phyloP scores from a whole-genome alignment of 2,797 vertebrate genomes.

The Lateolabrax maculatus region DNA sequence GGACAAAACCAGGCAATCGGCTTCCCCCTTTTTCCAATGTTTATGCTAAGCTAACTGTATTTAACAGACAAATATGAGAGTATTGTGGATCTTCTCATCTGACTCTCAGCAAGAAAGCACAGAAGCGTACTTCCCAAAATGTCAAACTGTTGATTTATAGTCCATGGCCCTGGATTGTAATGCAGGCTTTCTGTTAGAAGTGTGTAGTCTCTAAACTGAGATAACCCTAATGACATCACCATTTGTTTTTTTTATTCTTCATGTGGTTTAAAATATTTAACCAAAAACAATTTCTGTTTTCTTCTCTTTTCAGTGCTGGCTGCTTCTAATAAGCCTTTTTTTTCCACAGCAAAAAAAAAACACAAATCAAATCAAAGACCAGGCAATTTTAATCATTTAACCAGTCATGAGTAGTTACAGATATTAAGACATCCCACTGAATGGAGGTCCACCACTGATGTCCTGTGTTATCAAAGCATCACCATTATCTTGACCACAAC shows the following conservation, averaged over 20 bases:
- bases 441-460: conserved; percentile 44
- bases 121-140: neutral
- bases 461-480: conserved; percentile 41
- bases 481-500: conserved; percentile 53
- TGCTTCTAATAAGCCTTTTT: neutral
- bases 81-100: neutral
- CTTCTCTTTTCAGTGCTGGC: neutral
- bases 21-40: neutral
- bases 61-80: neutral
- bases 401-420: conserved; percentile 69
- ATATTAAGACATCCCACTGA: conserved; percentile 73
- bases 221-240: neutral
- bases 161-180: neutral
- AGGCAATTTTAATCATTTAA: conserved; percentile 72
- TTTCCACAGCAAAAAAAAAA: neutral
- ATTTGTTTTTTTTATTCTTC: no score
- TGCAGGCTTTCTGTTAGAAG: neutral
- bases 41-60: neutral
- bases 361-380: conserved; percentile 53
- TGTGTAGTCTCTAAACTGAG: neutral
- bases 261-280: no score
- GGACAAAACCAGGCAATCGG: neutral
- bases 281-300: no score
- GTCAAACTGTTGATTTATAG: neutral
- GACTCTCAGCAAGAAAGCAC: neutral